phyloP scores from a whole-genome alignment of 2,113 vertebrate species.

The Paramormyrops kingsleyae region DNA sequence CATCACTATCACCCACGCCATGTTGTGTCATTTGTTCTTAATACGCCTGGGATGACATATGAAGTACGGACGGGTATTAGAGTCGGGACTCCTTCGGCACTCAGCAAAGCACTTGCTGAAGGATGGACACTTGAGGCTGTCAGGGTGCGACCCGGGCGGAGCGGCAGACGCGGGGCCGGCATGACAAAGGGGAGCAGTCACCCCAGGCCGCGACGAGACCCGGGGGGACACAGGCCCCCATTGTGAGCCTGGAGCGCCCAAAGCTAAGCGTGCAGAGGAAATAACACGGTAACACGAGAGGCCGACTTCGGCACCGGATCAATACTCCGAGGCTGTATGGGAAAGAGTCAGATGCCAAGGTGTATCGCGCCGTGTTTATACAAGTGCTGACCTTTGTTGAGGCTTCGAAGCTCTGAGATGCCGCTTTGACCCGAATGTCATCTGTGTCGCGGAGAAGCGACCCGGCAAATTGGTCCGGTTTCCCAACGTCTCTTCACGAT shows the following conservation, averaged over 20 bases:
- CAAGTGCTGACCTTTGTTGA: not conserved
- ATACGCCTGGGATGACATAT: slow-evolving; percentile 80
- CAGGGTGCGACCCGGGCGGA: slow-evolving; percentile 56
- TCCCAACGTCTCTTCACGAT: not conserved
- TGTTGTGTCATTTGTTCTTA: slow-evolving; percentile 93
- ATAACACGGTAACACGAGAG: slow-evolving; percentile 35
- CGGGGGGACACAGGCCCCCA: slow-evolving; percentile 47
- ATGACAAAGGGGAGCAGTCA: slow-evolving; percentile 29
- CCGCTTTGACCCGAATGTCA: not conserved
- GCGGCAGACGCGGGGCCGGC: not conserved
- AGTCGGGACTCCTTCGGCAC: slow-evolving; percentile 76
- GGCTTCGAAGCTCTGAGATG: not conserved
- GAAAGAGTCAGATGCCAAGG: not conserved
- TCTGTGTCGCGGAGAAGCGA: not conserved
- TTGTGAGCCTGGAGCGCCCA: slow-evolving; percentile 33
- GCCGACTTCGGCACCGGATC: slow-evolving; percentile 30
- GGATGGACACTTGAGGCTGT: slow-evolving; percentile 73
- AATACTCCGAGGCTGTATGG: slow-evolving; percentile 26
- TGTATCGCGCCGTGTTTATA: slow-evolving; percentile 17
- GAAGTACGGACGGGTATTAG: slow-evolving; percentile 74
- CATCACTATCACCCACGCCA: slow-evolving; percentile 83
- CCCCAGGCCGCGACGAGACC: slow-evolving; percentile 33
- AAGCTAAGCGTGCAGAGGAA: slow-evolving; percentile 2
- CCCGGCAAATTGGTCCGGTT: not conserved
- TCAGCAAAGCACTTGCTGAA: slow-evolving; percentile 65